Percentiles rank a stretch among this genome's conserved stretches.
phyloP scores from a whole-genome alignment of 92 coral and sea anemone genomes.

The Nematostella vectensis region DNA sequence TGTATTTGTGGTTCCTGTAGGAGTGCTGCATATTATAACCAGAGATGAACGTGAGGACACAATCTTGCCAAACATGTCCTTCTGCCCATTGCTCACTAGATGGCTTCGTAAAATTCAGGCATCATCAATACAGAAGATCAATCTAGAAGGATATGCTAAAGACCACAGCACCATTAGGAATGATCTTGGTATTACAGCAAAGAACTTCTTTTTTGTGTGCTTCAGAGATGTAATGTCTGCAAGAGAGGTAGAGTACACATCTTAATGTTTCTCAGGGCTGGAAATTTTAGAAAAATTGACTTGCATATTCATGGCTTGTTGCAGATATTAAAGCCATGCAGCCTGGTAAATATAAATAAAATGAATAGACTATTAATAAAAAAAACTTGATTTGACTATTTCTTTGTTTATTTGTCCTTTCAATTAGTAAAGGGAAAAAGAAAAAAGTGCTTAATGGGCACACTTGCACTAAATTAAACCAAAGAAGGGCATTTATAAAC shows the following conservation, averaged over 20 bases:
- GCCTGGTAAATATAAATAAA: no score
- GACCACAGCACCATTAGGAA: constrained; percentile 29
- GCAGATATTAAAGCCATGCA: no score
- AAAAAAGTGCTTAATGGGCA: no score
- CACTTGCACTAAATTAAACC: no score
- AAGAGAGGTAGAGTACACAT: constrained; percentile 3
- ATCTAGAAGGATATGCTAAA: constrained; percentile 23
- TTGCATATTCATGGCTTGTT: no score
- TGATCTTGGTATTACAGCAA: constrained; percentile 22
- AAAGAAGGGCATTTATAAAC: no score
- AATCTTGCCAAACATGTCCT: constrained; percentile 33
- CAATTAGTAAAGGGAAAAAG: no score
- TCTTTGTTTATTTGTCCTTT: no score
- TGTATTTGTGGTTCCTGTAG: constrained; percentile 9
- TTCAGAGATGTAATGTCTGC: constrained; percentile 18
- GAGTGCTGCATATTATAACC: constrained; percentile 40
- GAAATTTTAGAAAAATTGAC: not conserved
- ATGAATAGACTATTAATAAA: no score
- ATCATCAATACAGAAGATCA: not conserved
- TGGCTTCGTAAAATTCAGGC: constrained; percentile 16
- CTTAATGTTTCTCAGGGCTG: not conserved
- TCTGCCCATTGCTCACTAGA: constrained; percentile 17
- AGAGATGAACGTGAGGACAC: constrained; percentile 26
- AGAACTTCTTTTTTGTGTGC: constrained; percentile 20
- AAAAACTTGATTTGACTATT: no score